phyloP scores from a whole-genome alignment of 2,797 vertebrate species.

The Danio albolineatus region DNA sequence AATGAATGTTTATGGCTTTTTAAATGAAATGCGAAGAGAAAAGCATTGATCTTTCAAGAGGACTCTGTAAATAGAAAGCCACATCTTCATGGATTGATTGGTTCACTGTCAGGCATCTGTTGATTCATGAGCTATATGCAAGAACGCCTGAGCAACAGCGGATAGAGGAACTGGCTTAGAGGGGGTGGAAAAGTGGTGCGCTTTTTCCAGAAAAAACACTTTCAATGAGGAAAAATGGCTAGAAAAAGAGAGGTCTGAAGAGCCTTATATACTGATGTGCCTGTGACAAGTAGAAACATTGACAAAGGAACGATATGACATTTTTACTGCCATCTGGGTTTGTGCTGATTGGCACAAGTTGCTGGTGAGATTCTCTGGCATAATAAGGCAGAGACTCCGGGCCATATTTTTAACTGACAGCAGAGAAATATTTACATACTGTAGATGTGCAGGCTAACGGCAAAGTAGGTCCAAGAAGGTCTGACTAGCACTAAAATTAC shows the following conservation, averaged over 20 bases:
- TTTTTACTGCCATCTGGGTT: constrained; percentile 62
- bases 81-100: constrained; percentile 49
- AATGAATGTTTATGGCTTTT: constrained; percentile 22
- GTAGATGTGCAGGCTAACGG: constrained; percentile 7
- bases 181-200: constrained; percentile 15
- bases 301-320: constrained; percentile 52
- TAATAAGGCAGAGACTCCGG: constrained; percentile 43
- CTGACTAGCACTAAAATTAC: background rate
- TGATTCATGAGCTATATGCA: constrained; percentile 30
- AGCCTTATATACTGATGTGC: constrained; percentile 48
- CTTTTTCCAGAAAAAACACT: constrained; percentile 35
- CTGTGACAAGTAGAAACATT: constrained; percentile 52
- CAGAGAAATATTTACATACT: constrained; percentile 57
- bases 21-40: constrained; percentile 35
- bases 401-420: constrained; percentile 59
- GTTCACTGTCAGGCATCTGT: constrained; percentile 44
- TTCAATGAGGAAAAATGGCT: constrained; percentile 20
- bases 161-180: constrained; percentile 32
- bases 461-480: background rate
- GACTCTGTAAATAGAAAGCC: constrained; percentile 50
- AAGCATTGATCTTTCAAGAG: constrained; percentile 47
- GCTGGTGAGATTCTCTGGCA: constrained; percentile 51
- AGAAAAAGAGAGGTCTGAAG: constrained; percentile 43
- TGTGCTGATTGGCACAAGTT: constrained; percentile 58
- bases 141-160: constrained; percentile 28